Evolutionary conservation across 23 tunicate genomes (phyloP).

Genomic region (Oikopleura albicans): DNA sequence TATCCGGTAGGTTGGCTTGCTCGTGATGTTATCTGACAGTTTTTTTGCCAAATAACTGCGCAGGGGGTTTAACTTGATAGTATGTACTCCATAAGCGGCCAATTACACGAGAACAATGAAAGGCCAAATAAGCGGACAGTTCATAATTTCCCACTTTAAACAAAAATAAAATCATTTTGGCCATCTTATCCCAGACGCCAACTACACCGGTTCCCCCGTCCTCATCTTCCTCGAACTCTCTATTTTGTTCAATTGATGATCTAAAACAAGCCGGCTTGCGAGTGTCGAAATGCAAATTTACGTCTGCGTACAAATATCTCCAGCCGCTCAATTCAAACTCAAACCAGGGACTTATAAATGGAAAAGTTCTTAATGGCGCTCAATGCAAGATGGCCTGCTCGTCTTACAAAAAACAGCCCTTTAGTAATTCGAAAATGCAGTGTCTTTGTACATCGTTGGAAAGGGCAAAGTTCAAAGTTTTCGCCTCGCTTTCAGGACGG

Average conservation of each 20-base stretch:
- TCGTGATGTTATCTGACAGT: too few species aligned
- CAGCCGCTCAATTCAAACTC: neutral
- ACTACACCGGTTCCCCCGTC: neutral
- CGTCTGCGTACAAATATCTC: neutral
- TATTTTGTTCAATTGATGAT: neutral
- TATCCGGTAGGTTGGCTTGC: too few species aligned
- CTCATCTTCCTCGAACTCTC: neutral
- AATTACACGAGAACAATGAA: too few species aligned
- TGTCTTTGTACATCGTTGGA: neutral
- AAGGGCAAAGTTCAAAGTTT: too few species aligned
- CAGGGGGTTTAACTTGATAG: too few species aligned
- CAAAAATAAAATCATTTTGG: too few species aligned
- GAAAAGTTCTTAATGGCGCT: constrained; percentile 6
- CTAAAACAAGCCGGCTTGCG: neutral
- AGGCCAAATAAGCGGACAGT: too few species aligned
- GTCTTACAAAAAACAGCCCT: neutral
- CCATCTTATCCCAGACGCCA: too few species aligned
- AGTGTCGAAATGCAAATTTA: neutral
- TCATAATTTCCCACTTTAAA: too few species aligned
- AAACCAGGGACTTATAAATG: neutral
- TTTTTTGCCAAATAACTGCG: too few species aligned
- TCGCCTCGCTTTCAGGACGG: too few species aligned
- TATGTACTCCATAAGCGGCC: too few species aligned
- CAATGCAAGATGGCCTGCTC: neutral
- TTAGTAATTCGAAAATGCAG: neutral